Percentiles rank a stretch among this genome's conserved stretches.
Conservation (phyloP, 2,888 invertebrate species). For the Epiperipatus broadwayi region DNA sequence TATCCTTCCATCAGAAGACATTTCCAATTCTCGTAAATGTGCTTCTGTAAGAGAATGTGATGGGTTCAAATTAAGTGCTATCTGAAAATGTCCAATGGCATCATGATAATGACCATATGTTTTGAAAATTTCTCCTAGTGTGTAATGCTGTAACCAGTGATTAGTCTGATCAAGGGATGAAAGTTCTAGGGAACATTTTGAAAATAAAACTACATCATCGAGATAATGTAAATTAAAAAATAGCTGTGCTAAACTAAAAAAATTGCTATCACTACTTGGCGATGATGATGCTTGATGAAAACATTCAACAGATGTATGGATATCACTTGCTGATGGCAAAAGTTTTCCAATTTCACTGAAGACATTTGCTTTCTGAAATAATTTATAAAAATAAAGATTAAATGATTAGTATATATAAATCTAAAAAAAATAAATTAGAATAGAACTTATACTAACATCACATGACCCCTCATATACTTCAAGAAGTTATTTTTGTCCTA, state of each 20-base stretch:
- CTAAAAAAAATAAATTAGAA: no score
- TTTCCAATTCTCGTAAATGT: conserved; percentile 60
- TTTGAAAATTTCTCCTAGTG: conserved; percentile 73
- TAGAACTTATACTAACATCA: no score
- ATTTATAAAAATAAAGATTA: no score
- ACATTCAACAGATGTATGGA: conserved; percentile 67
- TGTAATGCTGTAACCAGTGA: conserved; percentile 78
- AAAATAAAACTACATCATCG: conserved; percentile 72
- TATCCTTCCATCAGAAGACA: conserved; percentile 54
- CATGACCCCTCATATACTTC: no score
- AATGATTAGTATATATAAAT: no score
- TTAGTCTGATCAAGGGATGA: conserved; percentile 65
- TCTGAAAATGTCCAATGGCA: conserved; percentile 58
- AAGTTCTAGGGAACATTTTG: conserved; percentile 59
- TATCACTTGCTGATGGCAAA: conserved; percentile 73
- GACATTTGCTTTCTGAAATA: conserved; percentile 53
- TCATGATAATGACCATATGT: conserved; percentile 75
- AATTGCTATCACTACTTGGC: conserved; percentile 65
- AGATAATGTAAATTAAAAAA: conserved; percentile 66
- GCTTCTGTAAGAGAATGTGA: conserved; percentile 61
- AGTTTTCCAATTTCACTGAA: conserved; percentile 81
- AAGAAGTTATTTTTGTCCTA: no score
- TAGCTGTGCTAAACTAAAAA: conserved; percentile 63
- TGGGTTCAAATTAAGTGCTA: conserved; percentile 61
- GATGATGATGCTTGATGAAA: conserved; percentile 65